Evolutionary conservation across 2,888 invertebrate species (phyloP).

Genomic region (Quadriops clusia): DNA sequence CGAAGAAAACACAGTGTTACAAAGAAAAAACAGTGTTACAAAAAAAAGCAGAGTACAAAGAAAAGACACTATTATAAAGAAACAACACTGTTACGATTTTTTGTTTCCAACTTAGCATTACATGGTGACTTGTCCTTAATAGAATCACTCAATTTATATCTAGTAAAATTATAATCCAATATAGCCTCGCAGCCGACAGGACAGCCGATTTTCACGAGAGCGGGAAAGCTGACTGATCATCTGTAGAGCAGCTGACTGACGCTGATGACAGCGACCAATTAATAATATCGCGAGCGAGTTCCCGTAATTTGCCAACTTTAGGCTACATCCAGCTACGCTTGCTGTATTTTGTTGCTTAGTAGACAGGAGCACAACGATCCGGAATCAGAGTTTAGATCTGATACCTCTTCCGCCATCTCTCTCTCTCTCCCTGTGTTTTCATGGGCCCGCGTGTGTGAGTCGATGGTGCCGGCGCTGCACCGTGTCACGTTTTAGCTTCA

Average conservation of each 20-base stretch:
- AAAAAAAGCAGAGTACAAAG: too few relatives aligned
- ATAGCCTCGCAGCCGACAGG: constrained; percentile 6
- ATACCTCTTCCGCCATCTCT: too few relatives aligned
- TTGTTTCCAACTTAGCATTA: too few relatives aligned
- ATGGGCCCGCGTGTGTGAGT: not conserved
- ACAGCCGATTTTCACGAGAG: constrained; percentile 11
- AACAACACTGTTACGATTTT: too few relatives aligned
- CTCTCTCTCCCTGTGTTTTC: not conserved
- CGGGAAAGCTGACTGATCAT: constrained; percentile 22
- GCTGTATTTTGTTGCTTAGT: too few relatives aligned
- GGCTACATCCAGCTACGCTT: constrained; percentile 12
- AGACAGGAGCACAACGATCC: too few relatives aligned
- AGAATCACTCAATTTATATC: too few relatives aligned
- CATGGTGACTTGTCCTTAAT: too few relatives aligned
- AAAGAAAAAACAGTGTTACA: too few relatives aligned
- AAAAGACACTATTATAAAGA: too few relatives aligned
- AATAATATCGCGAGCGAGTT: constrained; percentile 24
- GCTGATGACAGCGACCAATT: constrained; percentile 25
- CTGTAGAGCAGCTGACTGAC: constrained; percentile 22
- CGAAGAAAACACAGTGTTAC: too few relatives aligned
- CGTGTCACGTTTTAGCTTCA: constrained; percentile 21
- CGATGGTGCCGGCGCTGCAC: not conserved
- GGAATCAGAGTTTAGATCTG: too few relatives aligned
- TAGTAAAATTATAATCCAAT: not conserved
- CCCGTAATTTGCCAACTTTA: constrained; percentile 20